These are phyloP conservation scores for Ptiloglossa arizonensis DNA, from an alignment of 1,140 invertebrate genomes.

Conservation along the genomic window DNA sequence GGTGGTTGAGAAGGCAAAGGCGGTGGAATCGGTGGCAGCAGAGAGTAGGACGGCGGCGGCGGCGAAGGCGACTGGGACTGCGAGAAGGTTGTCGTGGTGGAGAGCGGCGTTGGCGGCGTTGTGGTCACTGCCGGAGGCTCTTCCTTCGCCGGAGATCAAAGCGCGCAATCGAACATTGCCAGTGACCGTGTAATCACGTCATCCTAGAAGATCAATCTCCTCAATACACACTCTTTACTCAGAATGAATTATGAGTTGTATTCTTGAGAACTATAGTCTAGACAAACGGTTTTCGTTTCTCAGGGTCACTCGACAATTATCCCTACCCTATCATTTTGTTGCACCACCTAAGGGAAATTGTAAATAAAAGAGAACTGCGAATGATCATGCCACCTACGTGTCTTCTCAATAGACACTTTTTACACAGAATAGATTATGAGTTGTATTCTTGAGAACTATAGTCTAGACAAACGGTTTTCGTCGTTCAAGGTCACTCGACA, in stretches of 20 bases:
- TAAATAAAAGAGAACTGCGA: no score
- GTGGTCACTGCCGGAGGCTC: slow-evolving; percentile 64
- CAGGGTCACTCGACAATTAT: no score
- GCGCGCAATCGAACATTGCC: slow-evolving; percentile 91
- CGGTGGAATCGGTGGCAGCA: slow-evolving; percentile 67
- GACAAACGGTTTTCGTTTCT: no score
- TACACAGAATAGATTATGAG: neutral
- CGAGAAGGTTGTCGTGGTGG: slow-evolving; percentile 66
- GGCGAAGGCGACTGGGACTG: slow-evolving; percentile 70
- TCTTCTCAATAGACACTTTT: neutral
- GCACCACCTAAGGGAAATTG: no score
- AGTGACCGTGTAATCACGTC: slow-evolving; percentile 91
- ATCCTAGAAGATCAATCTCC: slow-evolving; percentile 80
- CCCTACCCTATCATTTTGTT: no score
- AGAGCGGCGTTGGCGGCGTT: slow-evolving; percentile 65
- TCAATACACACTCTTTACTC: neutral
- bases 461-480: no score
- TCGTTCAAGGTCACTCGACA: no score
- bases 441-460: no score
- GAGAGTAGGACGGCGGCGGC: slow-evolving; percentile 70
- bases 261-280: no score
- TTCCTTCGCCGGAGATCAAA: slow-evolving; percentile 84
- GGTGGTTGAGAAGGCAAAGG: slow-evolving; percentile 66
- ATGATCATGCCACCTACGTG: no score
- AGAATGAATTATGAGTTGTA: no score